A percentile compares a stretch with the other conserved stretches of the same genome.
phyloP scores from a whole-genome alignment of 2,888 invertebrate species.

The Drosophila incognita region DNA sequence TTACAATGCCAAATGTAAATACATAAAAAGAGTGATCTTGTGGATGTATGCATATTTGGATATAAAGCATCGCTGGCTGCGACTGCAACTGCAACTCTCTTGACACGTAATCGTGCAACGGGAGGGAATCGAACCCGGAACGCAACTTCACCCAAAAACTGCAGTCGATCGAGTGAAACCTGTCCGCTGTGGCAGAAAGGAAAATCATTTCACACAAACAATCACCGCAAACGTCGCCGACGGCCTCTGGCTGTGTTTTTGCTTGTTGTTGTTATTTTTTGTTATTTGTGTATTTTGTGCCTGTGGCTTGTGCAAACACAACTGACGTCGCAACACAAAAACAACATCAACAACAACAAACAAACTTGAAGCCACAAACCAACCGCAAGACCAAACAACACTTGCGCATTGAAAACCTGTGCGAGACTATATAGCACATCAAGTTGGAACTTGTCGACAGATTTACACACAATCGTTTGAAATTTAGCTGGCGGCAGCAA shows the following conservation, averaged over 20 bases:
- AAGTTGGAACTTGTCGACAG: constrained; percentile 61
- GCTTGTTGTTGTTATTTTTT: background rate
- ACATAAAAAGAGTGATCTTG: constrained; percentile 24
- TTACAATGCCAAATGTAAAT: constrained; percentile 78
- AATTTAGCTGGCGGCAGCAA: constrained; percentile 44
- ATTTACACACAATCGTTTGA: constrained; percentile 70
- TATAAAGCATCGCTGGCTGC: constrained; percentile 47
- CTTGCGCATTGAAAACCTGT: constrained; percentile 50
- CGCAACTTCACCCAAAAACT: constrained; percentile 42
- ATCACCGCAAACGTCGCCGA: constrained; percentile 45
- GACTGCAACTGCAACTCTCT: constrained; percentile 26
- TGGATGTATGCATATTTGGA: constrained; percentile 30
- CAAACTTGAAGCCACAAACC: constrained; percentile 13
- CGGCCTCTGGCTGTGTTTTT: constrained; percentile 24
- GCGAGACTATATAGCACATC: constrained; percentile 51
- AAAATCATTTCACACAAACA: constrained; percentile 77
- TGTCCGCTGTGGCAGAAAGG: constrained; percentile 71
- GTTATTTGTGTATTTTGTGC: constrained; percentile 7
- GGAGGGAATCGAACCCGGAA: constrained; percentile 73
- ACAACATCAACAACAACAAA: constrained; percentile 24
- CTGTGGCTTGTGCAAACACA: constrained; percentile 68
- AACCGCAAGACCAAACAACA: constrained; percentile 55
- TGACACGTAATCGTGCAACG: constrained; percentile 72
- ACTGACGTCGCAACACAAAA: constrained; percentile 36
- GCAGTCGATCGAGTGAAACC: constrained; percentile 74